phyloP scores from a whole-genome alignment of 2,797 vertebrate species.

The Channallabes apus region DNA sequence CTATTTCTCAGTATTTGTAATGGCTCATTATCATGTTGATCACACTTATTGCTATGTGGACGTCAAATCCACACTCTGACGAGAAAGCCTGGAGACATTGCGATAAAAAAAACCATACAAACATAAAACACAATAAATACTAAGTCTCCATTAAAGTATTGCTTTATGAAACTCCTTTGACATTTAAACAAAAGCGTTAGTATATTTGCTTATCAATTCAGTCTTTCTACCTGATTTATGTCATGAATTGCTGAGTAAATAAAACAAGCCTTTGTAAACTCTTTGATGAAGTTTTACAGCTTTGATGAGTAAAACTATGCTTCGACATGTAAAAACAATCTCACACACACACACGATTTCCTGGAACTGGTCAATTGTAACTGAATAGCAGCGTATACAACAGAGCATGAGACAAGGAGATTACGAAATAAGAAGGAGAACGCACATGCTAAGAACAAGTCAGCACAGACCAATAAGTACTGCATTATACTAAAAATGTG shows the following conservation, averaged over 20 bases:
- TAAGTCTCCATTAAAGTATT: neutral
- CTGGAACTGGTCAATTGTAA: neutral
- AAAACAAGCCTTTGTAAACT: neutral
- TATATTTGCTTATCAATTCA: neutral
- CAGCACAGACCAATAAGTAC: neutral
- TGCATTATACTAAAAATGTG: too few relatives aligned
- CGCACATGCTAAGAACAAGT: neutral
- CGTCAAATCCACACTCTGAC: neutral
- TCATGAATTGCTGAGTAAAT: neutral
- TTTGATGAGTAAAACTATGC: neutral
- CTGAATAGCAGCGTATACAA: neutral
- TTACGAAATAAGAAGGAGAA: neutral
- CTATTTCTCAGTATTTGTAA: neutral
- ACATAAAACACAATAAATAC: neutral
- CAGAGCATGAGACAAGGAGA: neutral
- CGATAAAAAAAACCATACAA: neutral
- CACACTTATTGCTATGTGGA: neutral
- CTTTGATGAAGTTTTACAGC: neutral
- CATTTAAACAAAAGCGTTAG: neutral
- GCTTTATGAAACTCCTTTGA: neutral
- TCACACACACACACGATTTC: neutral
- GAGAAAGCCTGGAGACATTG: neutral
- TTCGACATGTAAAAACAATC: neutral
- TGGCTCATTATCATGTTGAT: neutral
- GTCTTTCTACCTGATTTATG: neutral